Base-by-base conservation (phyloP, 2,888 invertebrate species). In the Colostygia pectinataria region DNA sequence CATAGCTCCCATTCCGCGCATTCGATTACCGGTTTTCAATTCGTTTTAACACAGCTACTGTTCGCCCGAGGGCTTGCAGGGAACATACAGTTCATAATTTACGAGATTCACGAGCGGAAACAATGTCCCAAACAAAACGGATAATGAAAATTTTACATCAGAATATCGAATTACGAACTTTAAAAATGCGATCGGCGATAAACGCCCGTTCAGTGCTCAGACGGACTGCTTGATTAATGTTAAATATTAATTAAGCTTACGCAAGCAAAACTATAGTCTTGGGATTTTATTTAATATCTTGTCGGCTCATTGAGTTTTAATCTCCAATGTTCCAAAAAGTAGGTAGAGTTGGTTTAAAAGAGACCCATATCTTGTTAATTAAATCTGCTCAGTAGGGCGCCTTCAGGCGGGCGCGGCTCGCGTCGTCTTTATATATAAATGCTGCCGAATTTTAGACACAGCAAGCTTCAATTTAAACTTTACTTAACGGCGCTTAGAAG, bases 11-110 rank as follows among this genome's bases (percentile, higher is more conserved):
- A 85, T 78, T 76, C 77, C 78, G 71, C 78, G 78, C 76, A 86
- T 87, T 87, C 88, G 89, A 89, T 89, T 88, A 87, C 87, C 83
- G 83, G 85, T 85, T 77, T 87, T 84, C 85, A 86, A 87, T 88
- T 83, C 81, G 81, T 79, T 88, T 86, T 83, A 83, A 88, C 82
- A 78, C 71, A 73, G 73, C 71, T 72, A 72, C 76, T 71, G 75
- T 9, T 66, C 67, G 81, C 88, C 80, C 69, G 67, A 74, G 83
- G 90, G 85, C 82, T 70, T 73, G 74, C 72, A 73, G 73, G 74
- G 70, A 73, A 80, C 84, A 82, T 80, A 83, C 79, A 77, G 82
- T 80, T 74, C 80, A 84, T 87, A 86, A 87, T 89, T 87, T 82
- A 88, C 84, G 78, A 75, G 80, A 76, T 77, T 76, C 83, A 73